Conservation (phyloP, 2,797 vertebrate species). For the Sebastolobus altivelis region DNA sequence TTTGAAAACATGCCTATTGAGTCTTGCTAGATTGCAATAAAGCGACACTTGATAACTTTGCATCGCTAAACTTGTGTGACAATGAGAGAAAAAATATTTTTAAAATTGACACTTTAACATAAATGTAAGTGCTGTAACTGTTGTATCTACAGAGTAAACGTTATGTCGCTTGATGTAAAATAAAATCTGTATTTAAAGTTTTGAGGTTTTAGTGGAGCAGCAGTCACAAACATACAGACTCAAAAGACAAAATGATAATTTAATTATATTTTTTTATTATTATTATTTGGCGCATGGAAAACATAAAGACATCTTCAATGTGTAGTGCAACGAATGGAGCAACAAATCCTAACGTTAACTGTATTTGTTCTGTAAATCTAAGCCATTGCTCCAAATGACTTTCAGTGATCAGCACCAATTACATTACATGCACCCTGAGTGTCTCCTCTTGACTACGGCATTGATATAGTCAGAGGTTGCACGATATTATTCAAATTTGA, state of each 20-base stretch:
- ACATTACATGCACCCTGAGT: neutral
- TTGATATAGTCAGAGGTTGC: neutral
- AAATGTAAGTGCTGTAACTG: neutral
- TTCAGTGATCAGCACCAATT: neutral
- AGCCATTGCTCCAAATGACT: neutral
- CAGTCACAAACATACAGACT: neutral
- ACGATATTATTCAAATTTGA: neutral
- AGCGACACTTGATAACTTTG: neutral
- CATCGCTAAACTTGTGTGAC: neutral
- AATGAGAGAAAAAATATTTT: neutral
- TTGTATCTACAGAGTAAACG: neutral
- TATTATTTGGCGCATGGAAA: neutral
- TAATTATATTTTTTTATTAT: constrained; percentile 17
- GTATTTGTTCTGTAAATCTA: neutral
- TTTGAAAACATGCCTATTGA: neutral
- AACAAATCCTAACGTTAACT: neutral
- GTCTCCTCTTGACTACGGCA: neutral
- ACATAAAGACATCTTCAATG: neutral
- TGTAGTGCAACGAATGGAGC: neutral
- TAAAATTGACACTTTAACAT: neutral
- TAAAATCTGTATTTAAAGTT: neutral
- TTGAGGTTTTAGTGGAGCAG: neutral
- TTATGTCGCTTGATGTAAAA: neutral
- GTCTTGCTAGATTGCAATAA: neutral
- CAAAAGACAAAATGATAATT: neutral